phyloP scores from a whole-genome alignment of 2,113 vertebrate genomes.

The Malurus alboscapulatus region DNA sequence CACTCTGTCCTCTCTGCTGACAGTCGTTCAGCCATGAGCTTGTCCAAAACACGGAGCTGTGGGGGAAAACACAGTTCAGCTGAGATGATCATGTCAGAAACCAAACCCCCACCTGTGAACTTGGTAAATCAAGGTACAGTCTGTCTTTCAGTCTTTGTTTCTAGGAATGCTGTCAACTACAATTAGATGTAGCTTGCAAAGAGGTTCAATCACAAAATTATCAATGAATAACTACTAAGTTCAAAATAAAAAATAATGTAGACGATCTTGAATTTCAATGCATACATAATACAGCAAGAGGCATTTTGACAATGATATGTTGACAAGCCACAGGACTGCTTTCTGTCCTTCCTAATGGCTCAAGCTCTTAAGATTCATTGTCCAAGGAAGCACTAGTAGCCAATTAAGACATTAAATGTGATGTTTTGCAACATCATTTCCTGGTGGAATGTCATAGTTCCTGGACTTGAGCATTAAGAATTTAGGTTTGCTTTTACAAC shows the following conservation, averaged over 20 bases:
- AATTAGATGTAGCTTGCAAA: background rate
- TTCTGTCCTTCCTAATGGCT: background rate
- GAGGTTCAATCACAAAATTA: background rate
- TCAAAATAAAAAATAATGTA: background rate
- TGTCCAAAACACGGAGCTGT: slow-evolving; percentile 89
- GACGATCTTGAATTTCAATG: background rate
- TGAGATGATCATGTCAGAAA: background rate
- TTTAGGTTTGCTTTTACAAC: background rate
- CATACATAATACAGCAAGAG: background rate
- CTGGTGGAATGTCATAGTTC: background rate
- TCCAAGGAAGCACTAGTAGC: background rate
- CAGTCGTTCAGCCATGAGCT: slow-evolving; percentile 88
- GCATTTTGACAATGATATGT: background rate
- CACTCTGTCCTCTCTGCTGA: slow-evolving; percentile 89
- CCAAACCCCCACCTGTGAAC: background rate
- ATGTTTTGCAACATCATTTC: background rate
- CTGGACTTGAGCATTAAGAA: background rate
- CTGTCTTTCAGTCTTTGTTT: background rate
- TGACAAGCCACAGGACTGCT: background rate
- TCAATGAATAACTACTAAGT: background rate
- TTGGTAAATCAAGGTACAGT: background rate
- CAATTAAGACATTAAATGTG: background rate
- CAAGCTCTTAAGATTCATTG: background rate
- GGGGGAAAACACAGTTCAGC: background rate
- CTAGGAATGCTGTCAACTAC: background rate